These are phyloP conservation scores for Takifugu bimaculatus DNA, from an alignment of 2,113 vertebrate genomes.

Conservation along the genomic window DNA sequence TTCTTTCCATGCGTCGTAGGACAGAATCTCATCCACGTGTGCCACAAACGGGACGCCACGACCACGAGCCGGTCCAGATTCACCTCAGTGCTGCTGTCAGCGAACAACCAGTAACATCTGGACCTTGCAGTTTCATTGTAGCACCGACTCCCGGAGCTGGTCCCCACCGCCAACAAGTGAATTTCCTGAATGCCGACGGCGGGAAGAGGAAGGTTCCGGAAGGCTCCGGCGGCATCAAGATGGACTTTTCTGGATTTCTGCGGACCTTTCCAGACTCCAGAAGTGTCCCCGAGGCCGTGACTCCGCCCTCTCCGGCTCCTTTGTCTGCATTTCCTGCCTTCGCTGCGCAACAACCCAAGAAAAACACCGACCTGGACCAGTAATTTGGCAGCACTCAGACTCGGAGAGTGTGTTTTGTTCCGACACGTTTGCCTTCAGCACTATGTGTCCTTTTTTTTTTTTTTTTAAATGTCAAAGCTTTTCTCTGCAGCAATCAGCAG, in stretches of 20 bases:
- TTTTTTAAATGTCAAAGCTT: constrained; percentile 43
- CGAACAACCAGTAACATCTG: constrained; percentile 16
- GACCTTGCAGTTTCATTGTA: constrained; percentile 45
- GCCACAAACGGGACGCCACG: constrained; percentile 7
- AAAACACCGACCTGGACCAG: constrained; percentile 57
- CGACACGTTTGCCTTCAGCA: constrained; percentile 39
- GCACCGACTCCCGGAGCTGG: constrained; percentile 24
- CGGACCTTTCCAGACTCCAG: constrained; percentile 23
- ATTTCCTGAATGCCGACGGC: too few species aligned
- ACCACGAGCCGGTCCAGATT: constrained; percentile 23
- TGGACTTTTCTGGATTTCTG: too few species aligned
- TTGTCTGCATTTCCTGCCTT: constrained; percentile 64
- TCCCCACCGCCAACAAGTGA: too few species aligned
- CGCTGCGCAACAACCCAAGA: constrained; percentile 44
- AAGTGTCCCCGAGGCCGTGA: constrained; percentile 1
- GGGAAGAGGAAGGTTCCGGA: background rate
- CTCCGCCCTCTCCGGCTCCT: constrained; percentile 44
- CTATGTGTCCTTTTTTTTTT: constrained; percentile 23
- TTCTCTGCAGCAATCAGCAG: constrained; percentile 48
- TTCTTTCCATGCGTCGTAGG: constrained; percentile 40
- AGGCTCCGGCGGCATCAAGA: too few species aligned
- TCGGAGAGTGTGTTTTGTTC: constrained; percentile 49
- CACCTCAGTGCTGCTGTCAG: constrained; percentile 28
- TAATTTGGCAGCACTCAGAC: constrained; percentile 55
- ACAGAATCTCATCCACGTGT: constrained; percentile 35